These are phyloP conservation scores for Cantharis nigra DNA, from an alignment of 2,888 invertebrate genomes.

Conservation along the genomic window DNA sequence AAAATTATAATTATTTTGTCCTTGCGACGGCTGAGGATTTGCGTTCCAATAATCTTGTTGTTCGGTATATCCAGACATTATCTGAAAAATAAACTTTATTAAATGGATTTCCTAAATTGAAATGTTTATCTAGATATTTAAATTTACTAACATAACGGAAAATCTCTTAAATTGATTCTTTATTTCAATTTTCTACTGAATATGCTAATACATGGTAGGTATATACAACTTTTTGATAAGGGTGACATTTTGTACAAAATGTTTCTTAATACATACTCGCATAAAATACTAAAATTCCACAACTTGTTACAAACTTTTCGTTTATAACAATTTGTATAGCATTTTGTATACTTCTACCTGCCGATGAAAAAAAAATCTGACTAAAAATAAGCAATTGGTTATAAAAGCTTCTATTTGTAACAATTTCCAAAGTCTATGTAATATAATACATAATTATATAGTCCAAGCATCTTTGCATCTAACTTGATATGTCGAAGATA, in stretches of 20 bases:
- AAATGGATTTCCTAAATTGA: background rate
- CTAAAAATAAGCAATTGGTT: too few relatives aligned
- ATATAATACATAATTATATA: too few relatives aligned
- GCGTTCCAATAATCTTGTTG: conserved; percentile 35
- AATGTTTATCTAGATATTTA: background rate
- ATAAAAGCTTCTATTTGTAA: background rate
- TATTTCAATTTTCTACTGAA: background rate
- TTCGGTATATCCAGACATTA: conserved; percentile 31
- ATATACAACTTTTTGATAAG: background rate
- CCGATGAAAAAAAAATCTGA: background rate
- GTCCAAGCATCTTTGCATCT: too few relatives aligned
- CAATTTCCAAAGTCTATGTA: background rate
- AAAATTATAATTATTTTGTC: conserved; percentile 40
- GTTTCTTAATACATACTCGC: background rate
- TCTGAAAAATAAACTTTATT: background rate
- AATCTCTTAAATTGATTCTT: background rate
- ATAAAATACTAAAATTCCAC: too few relatives aligned
- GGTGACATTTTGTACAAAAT: background rate
- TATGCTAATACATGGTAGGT: background rate
- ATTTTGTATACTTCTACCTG: background rate
- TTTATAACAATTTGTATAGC: background rate
- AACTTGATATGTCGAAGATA: too few relatives aligned
- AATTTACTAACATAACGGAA: background rate
- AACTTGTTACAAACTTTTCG: background rate
- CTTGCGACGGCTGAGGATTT: conserved; percentile 27